Percentiles rank a stretch among this genome's conserved stretches.
Conservation (phyloP, 1,140 invertebrate genomes). For the Cherax quadricarinatus region DNA sequence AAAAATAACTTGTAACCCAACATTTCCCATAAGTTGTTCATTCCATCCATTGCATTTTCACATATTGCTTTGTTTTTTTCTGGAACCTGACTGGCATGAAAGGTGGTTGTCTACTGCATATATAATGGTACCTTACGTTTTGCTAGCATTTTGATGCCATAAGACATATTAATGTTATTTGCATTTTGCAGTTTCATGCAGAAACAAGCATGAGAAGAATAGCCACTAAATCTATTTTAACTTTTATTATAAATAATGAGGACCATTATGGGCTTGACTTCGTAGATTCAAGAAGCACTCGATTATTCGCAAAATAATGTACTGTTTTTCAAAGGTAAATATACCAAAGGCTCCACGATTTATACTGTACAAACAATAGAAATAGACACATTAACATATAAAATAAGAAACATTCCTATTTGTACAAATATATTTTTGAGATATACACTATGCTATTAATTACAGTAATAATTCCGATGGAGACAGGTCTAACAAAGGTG, state of each 20-base stretch:
- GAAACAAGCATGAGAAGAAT: neutral
- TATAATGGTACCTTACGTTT: no score
- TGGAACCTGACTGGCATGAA: no score
- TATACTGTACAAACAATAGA: neutral
- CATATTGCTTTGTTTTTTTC: no score
- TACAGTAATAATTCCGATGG: constrained; percentile 15
- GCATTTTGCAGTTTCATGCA: neutral
- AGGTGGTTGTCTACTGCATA: no score
- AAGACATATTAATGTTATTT: no score
- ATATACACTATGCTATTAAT: constrained; percentile 45
- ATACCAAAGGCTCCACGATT: neutral
- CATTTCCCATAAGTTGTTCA: no score
- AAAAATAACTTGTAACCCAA: no score
- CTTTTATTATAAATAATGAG: neutral
- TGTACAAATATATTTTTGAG: constrained; percentile 29
- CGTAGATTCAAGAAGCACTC: neutral
- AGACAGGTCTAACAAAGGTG: constrained; percentile 35
- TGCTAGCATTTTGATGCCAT: no score
- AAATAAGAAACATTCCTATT: constrained; percentile 47
- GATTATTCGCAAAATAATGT: neutral
- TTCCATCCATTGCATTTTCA: no score
- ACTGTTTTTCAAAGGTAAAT: neutral
- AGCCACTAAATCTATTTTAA: neutral
- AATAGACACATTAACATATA: neutral
- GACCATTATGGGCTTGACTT: neutral